A percentile compares a stretch with the other conserved stretches of the same genome.
These are phyloP conservation scores for Chrysogorgia sp. DNA, from an alignment of 92 coral and sea anemone species.

Conservation along the genomic window DNA sequence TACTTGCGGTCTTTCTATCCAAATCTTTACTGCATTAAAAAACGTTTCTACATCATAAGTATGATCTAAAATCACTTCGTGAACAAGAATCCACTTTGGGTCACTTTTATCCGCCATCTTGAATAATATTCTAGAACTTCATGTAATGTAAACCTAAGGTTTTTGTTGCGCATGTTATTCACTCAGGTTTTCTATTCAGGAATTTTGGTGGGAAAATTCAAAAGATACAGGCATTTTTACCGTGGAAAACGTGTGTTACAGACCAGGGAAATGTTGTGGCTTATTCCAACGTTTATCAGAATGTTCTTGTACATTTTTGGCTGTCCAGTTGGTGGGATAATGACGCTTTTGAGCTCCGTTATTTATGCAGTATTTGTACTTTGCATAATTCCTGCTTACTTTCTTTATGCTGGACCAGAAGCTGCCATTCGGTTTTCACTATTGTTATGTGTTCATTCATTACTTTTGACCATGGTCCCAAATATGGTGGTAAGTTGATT, in stretches of 20 bases:
- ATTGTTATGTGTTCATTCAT: constrained; percentile 72
- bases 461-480: constrained; percentile 62
- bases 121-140: constrained; percentile 20
- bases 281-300: constrained; percentile 10
- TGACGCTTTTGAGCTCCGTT: constrained; percentile 29
- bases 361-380: constrained; percentile 13
- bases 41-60: constrained; percentile 53
- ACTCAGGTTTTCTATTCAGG: background rate
- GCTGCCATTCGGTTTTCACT: constrained; percentile 79
- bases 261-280: constrained; percentile 6
- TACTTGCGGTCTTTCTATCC: constrained; percentile 96
- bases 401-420: constrained; percentile 78
- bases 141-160: background rate
- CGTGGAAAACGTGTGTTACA: background rate
- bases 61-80: constrained; percentile 42
- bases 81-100: constrained; percentile 59
- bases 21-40: constrained; percentile 74
- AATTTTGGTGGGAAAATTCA: background rate
- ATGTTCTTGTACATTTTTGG: constrained; percentile 30
- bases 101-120: constrained; percentile 79
- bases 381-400: constrained; percentile 63
- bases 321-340: constrained; percentile 32
- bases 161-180: background rate
- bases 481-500: constrained; percentile 61
- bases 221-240: background rate